Base-by-base conservation (phyloP, 2,113 vertebrate genomes). In the Hyperoodon ampullatus region DNA sequence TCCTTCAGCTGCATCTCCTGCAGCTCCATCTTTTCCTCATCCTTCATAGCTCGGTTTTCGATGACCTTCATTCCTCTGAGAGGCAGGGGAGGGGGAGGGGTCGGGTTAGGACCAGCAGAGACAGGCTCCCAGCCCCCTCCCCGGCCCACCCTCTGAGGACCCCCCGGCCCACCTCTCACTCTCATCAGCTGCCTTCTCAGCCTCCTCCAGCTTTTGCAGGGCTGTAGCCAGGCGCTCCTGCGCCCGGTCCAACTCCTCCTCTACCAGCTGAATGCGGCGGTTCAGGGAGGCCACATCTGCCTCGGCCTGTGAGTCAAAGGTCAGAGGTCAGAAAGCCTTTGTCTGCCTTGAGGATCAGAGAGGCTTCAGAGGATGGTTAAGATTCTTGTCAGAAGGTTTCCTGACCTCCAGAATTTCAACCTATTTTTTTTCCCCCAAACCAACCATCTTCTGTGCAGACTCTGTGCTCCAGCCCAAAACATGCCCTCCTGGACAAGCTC, bases 1-100 rank as follows among this genome's bases (percentile, higher is more conserved):
- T 99, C 99, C 97, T 99, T 99, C 95, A 99, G 99, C 98, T 99
- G 99, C 99, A 99, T 99, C 98, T 99, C 99, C 98, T 99, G 99
- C 92, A 99, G 99, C 96, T 99, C 99, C 99, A 99, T 99, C 97
- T 99, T 99, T 98, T 99, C 99, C 98, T 99, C 99, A 18, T 99
- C 99, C 91, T 99, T 99, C 96, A 99, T 98, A 93, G 99, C 99
- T 97, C 99, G 99, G 98, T 99, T 99, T 97, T 99, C 99, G 1
- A 99, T 99, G 97, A 99, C 99, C 99, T 99, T 99, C 99, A 99
- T 99, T 89, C 99, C 99, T 99, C 99, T 99, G 98, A 88, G 60
- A 30, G 61, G 50, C 80, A 96, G 60, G 86, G 93, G 58, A 14
- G 13, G 90, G 80, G 93, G 4, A 5, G 39, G 12, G 7, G 55